phyloP scores from a whole-genome alignment of 2,797 vertebrate species.

The Emys orbicularis region DNA sequence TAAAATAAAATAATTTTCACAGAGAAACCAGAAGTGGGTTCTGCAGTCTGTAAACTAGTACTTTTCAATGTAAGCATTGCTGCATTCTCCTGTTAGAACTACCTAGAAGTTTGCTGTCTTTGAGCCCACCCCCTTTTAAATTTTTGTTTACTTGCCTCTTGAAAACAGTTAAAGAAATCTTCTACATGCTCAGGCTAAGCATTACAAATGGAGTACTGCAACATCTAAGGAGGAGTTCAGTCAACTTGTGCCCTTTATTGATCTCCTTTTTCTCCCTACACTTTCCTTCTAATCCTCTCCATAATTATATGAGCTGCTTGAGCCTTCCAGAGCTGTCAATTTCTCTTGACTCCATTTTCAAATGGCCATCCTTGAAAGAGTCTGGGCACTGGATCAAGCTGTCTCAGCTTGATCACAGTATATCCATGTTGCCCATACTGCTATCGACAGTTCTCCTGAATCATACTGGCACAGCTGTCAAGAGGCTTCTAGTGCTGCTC shows the following conservation, averaged over 20 bases:
- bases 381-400: conserved; percentile 72
- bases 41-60: conserved; percentile 66
- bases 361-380: conserved; percentile 75
- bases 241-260: conserved; percentile 47
- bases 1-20: not conserved
- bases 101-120: conserved; percentile 46
- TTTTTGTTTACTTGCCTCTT: conserved; percentile 48
- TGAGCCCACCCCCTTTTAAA: conserved; percentile 37
- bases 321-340: conserved; percentile 78
- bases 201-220: conserved; percentile 58
- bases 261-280: conserved; percentile 71
- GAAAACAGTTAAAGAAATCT: conserved; percentile 57
- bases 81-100: conserved; percentile 41
- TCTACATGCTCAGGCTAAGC: conserved; percentile 32
- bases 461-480: conserved; percentile 67
- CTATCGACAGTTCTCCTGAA: conserved; percentile 55
- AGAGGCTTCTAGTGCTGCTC: conserved; percentile 45
- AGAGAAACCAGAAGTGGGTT: conserved; percentile 61
- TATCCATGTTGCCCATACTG: not conserved
- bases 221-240: conserved; percentile 66
- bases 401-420: conserved; percentile 11
- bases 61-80: conserved; percentile 37
- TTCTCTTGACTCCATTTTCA: conserved; percentile 72
- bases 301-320: conserved; percentile 80
- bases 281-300: conserved; percentile 79